Evolutionary conservation across 2,797 vertebrate genomes (phyloP).

Genomic region (Gallinago solitaria): DNA sequence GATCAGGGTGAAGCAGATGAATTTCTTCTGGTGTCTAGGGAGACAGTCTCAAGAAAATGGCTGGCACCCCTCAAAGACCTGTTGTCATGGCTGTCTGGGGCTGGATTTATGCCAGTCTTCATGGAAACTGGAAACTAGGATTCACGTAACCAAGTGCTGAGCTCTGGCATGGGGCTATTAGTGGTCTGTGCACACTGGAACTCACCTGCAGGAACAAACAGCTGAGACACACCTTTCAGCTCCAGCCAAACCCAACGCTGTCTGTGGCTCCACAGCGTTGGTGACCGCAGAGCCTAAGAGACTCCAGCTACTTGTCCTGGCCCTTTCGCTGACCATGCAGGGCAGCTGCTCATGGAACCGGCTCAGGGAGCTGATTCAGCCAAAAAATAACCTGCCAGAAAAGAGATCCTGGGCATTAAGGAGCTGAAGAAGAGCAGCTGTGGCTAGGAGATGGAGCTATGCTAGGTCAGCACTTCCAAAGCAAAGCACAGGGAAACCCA

Average conservation of each 20-base stretch:
- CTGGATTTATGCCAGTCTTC: not conserved
- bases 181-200: not conserved
- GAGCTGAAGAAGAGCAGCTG: not conserved
- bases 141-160: not conserved
- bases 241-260: not conserved
- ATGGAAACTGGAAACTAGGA: not conserved
- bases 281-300: not conserved
- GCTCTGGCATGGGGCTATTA: not conserved
- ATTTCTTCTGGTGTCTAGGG: not conserved
- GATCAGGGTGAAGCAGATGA: not conserved
- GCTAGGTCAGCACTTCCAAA: not conserved
- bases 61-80: not conserved
- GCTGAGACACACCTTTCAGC: not conserved
- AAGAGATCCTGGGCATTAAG: not conserved
- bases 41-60: not conserved
- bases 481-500: not conserved
- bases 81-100: not conserved
- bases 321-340: not conserved
- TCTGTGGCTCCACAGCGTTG: rapidly evolving
- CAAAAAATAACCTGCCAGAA: not conserved
- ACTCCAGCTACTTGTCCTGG: not conserved
- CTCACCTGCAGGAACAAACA: not conserved
- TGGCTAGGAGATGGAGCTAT: not conserved
- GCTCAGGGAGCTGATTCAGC: not conserved
- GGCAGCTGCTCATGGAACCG: not conserved